Base-by-base conservation (phyloP, 1,140 invertebrate genomes). In the Megathymus violae region DNA sequence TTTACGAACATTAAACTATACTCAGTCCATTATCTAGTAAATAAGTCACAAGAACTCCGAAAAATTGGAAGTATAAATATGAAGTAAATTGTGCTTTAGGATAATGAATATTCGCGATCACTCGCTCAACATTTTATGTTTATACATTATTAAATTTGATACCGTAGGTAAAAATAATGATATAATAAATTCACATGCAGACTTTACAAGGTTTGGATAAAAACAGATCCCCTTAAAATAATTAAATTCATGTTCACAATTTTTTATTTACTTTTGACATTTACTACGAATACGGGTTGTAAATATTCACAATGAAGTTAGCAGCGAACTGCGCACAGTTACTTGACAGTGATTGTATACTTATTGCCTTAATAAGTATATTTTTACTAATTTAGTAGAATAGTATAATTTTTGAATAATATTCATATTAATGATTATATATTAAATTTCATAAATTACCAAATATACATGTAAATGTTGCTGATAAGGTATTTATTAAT, bases 261-360 rank as follows among this genome's bases (percentile, higher is more conserved):
- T 83, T 84, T 84, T 75, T 85, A 83, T 85, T 87, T 84, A 77
- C 80, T 88, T 86, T 88, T 85, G 81, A 86, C 84, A 83, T 84
- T 85, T 73, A 71, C 67, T 73, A 62, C 43, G 76, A 68, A 75
- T 80, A 62, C 56, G 76, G 69, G 76, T 80, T 85, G 79, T 74
- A 77, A 76, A 76, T 66, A 51, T 72, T 69, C 54, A 46, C 62
- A 74, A 51, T 78, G 79, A 84, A 82, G 69, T 74, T 77, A 68
- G 67, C 43, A 16, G 13, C n/a, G n/a, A 44, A 10, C 22, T 6
- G 6, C 43, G 31, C 16, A 19, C 16, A 31, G 27, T 31, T 31
- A 47, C 46, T 43, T 59, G 56, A 58, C 38, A 40, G 27, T 31
- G 27, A 31, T 22, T 40, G 13, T 43, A 9, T 0, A 9, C 16